Percentiles rank a stretch among this genome's conserved stretches.
These are phyloP conservation scores for Eilema caniola DNA, from an alignment of 2,888 invertebrate genomes.

Conservation along the genomic window DNA sequence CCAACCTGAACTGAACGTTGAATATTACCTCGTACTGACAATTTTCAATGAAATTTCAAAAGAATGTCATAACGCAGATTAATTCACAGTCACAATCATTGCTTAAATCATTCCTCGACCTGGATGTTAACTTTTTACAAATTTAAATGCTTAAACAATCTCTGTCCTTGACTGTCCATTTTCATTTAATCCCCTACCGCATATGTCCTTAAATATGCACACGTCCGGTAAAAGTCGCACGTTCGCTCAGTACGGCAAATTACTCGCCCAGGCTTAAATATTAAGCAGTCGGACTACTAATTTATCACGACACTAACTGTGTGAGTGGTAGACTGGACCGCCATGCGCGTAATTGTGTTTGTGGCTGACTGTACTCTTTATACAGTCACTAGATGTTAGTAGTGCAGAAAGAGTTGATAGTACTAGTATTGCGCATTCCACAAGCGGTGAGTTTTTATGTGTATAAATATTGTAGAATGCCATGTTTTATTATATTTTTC, in stretches of 20 bases:
- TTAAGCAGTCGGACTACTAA: conserved; percentile 31
- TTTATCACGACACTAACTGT: conserved; percentile 34
- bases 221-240: conserved; percentile 26
- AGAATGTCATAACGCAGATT: too few species aligned
- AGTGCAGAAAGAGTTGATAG: too few species aligned
- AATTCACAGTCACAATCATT: too few species aligned
- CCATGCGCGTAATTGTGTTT: conserved; percentile 17
- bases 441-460: too few species aligned
- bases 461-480: not conserved
- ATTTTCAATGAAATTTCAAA: too few species aligned
- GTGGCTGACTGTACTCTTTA: not conserved
- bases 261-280: conserved; percentile 32
- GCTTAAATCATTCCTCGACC: too few species aligned
- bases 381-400: not conserved
- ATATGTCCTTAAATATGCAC: conserved; percentile 35
- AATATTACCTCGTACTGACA: too few species aligned
- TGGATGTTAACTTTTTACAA: not conserved
- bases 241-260: conserved; percentile 26
- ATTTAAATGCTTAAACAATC: not conserved
- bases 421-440: too few species aligned
- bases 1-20: too few species aligned
- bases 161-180: not conserved
- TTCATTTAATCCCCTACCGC: conserved; percentile 2
- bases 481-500: too few species aligned
- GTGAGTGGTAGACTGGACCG: conserved; percentile 12